A percentile compares a stretch with the other conserved stretches of the same genome.
Conservation (phyloP, 2,797 vertebrate species). For the Pseudochirops cupreus region DNA sequence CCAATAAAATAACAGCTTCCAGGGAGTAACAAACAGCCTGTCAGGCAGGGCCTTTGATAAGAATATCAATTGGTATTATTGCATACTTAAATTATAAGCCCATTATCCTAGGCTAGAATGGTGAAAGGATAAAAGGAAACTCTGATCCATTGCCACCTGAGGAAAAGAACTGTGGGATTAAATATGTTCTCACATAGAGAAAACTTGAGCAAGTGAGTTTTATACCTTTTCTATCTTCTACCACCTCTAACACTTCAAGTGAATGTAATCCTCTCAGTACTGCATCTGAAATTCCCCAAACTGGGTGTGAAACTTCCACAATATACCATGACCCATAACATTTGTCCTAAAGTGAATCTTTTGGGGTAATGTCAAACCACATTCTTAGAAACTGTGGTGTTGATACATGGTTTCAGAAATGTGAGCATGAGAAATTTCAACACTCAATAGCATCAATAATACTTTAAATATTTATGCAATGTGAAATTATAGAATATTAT, state of each 20-base stretch:
- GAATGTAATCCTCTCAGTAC: conserved; percentile 29
- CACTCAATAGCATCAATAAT: background rate
- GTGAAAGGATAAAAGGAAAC: background rate
- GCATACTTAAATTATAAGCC: background rate
- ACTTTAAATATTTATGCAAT: background rate
- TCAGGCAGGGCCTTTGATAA: background rate
- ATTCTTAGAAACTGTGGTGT: background rate
- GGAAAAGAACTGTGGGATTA: background rate
- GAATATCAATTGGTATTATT: background rate
- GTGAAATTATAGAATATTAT: conserved; percentile 18
- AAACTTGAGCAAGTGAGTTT: conserved; percentile 15
- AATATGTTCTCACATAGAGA: background rate
- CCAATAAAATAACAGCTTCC: background rate
- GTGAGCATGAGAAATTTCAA: background rate
- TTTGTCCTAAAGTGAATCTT: background rate
- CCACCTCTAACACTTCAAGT: background rate
- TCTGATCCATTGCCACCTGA: background rate
- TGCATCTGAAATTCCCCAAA: background rate
- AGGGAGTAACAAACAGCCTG: background rate
- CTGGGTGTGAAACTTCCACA: background rate
- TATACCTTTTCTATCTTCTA: conserved; percentile 30
- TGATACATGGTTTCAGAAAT: background rate
- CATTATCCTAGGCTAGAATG: background rate
- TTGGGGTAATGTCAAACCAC: conserved; percentile 21
- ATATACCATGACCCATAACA: background rate